phyloP scores from a whole-genome alignment of 2,113 vertebrate genomes.

The Carollia perspicillata region DNA sequence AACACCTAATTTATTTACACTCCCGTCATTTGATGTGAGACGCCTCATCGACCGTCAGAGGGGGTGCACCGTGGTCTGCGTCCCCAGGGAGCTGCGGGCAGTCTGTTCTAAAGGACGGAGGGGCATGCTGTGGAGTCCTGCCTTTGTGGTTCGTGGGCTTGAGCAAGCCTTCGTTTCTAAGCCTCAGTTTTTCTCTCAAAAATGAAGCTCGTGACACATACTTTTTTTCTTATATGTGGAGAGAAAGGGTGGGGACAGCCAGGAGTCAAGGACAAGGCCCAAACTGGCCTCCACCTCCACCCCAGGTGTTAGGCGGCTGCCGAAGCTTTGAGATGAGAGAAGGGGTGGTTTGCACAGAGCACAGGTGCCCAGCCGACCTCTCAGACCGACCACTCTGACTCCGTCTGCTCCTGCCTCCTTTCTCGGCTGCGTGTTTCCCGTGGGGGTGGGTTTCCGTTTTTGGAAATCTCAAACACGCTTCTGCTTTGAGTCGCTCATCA shows the following conservation, averaged over 20 bases:
- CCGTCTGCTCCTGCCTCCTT: neutral
- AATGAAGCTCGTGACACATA: neutral
- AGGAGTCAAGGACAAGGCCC: neutral
- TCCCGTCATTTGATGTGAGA: neutral
- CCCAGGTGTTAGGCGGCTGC: rapidly evolving
- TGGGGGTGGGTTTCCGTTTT: neutral
- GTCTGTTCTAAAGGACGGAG: neutral
- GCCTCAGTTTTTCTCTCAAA: neutral
- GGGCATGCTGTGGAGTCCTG: neutral
- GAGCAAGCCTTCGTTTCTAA: neutral
- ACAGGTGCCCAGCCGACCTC: too few relatives aligned
- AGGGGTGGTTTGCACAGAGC: too few relatives aligned
- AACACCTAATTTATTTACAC: neutral
- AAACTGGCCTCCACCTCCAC: rapidly evolving
- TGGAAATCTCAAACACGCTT: neutral
- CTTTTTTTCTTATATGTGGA: neutral
- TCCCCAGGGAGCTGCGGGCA: neutral
- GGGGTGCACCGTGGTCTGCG: neutral
- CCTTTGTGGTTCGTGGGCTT: neutral
- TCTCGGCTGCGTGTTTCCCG: neutral
- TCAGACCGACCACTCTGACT: neutral
- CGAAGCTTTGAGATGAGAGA: neutral
- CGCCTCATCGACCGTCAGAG: neutral
- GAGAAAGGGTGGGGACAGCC: neutral
- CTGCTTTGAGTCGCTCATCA: slow-evolving; percentile 36